These are phyloP conservation scores for Rachycentron canadum DNA, from an alignment of 2,797 vertebrate genomes.

Conservation along the genomic window DNA sequence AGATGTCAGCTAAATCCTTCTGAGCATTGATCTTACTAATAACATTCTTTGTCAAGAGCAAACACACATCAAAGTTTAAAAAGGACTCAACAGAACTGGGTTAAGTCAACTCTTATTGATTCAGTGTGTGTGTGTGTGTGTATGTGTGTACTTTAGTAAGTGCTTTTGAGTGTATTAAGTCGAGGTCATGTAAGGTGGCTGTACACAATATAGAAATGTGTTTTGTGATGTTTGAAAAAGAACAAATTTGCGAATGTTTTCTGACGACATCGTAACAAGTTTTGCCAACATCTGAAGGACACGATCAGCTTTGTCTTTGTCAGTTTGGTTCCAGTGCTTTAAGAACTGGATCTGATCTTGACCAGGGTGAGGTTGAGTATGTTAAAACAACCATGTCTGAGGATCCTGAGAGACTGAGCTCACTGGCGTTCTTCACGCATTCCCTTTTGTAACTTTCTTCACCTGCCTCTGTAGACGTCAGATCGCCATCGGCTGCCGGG, in stretches of 20 bases:
- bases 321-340: too few relatives aligned
- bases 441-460: neutral
- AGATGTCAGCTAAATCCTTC: constrained; percentile 14
- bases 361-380: too few relatives aligned
- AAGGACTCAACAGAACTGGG: neutral
- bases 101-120: neutral
- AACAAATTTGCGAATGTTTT: too few relatives aligned
- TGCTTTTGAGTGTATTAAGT: too few relatives aligned
- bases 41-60: constrained; percentile 21
- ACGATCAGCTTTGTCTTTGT: too few relatives aligned
- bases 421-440: too few relatives aligned
- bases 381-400: too few relatives aligned
- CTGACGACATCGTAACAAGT: neutral
- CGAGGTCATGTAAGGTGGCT: too few relatives aligned
- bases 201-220: neutral
- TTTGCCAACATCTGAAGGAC: too few relatives aligned
- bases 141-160: too few relatives aligned
- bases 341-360: too few relatives aligned
- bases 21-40: constrained; percentile 37
- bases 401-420: too few relatives aligned
- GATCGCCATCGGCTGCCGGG: neutral
- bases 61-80: constrained; percentile 3
- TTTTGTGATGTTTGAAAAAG: neutral
- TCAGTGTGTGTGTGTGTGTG: neutral
- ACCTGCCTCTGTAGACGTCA: neutral